These are phyloP conservation scores for Hypanus sabinus DNA, from an alignment of 2,113 vertebrate genomes.

Conservation along the genomic window DNA sequence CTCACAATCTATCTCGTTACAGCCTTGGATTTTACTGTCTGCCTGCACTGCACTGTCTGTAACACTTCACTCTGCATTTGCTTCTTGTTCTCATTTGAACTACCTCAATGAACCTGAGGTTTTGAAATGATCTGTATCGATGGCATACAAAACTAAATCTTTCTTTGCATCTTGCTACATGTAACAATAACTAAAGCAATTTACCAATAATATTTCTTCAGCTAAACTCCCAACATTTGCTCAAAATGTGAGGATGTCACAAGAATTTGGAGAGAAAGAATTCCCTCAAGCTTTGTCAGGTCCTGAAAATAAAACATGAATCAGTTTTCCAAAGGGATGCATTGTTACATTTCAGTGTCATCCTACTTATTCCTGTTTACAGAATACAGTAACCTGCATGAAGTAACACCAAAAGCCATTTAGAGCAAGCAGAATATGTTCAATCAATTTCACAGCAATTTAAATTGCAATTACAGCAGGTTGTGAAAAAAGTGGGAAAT, in stretches of 20 bases:
- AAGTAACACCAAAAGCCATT: neutral
- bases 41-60: no score
- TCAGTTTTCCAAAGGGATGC: conserved; percentile 13
- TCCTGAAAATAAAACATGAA: neutral
- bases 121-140: no score
- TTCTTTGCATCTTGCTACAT: no score
- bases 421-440: conserved; percentile 4
- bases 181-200: neutral
- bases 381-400: neutral
- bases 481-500: neutral
- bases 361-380: neutral
- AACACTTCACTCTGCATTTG: no score
- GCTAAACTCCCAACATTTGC: neutral
- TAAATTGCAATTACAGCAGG: neutral
- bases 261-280: neutral
- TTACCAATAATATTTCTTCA: neutral
- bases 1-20: no score
- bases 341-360: neutral
- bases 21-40: no score
- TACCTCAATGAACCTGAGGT: no score
- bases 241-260: neutral
- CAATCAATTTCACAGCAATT: conserved; percentile 1
- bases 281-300: neutral
- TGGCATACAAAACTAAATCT: no score
- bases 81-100: no score